Base-by-base conservation (phyloP, 2,113 vertebrate genomes). In the Cynoglossus semilaevis region DNA sequence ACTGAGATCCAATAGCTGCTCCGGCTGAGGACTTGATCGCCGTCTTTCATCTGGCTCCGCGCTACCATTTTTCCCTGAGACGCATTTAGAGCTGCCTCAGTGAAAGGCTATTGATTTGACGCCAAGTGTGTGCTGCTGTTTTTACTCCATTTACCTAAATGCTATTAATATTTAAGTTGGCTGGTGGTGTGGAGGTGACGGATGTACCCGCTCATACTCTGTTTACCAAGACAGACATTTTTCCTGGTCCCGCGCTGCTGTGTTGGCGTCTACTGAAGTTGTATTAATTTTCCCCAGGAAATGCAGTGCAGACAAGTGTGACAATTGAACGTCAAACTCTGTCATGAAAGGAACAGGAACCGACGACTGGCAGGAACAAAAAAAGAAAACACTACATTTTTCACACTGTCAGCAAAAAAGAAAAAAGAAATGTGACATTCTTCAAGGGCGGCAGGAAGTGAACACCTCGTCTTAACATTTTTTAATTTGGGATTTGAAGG, bases 381-480 rank as follows among this genome's bases (percentile, higher is more conserved):
- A 14, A 19, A 41, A 4, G 1, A 35, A n/a, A 35, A 16, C 4
- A 13, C 16, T 36, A 15, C 2, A 10, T 40, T 42, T n/a, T 41
- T 9, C 15, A 53, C 29, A 62, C 15, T 54, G 40, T 46, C 17
- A 55, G 46, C 5, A 58, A 42, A 65, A 47, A 15, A 41, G 14
- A 13, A 13, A 14, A 13, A 14, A 14, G 1, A 41, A 13, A 29
- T 22, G 8, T 7, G 18, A 22, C 44, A 36, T 11, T 34, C 14
- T 15, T 43, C 15, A 14, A 63, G 36, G 38, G 16, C 37, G 22
- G n/a, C 14, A 41, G 14, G 13, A 36, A n/a, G 16, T 45, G 7
- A 4, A 12, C 14, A 16, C 18, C 36, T 51, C 8, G n/a, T 38
- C 6, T 51, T 13, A 17, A n/a, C 34, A 7, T 34, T 56, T 29